Evolutionary conservation across 2,113 vertebrate genomes (phyloP), one percentile per base, ranked within the genome.

Genomic region (Notothenia coriiceps): DNA sequence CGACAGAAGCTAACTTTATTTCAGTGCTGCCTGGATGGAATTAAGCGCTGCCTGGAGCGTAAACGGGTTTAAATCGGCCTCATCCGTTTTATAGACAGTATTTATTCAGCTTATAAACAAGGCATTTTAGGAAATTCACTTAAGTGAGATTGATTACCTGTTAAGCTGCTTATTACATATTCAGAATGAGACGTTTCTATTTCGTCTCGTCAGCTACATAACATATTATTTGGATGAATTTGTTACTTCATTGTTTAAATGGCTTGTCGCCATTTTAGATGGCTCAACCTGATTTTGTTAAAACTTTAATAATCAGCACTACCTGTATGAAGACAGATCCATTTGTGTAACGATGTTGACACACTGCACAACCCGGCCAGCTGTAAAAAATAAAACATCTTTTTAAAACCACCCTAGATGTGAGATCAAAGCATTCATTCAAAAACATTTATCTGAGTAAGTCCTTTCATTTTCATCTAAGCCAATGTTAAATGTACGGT

Each of bases 31-130:
- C 59, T 35, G 49, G 9, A 54, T 6, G 60, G 6, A 49, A n/a
- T 10, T 17, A 2, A 54, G 17, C 10, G 47, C 75, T 71, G 25
- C 64, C 15, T 33, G 46, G 22, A 70, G 56, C 22, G 0, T 20
- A 62, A 62, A 10, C 35, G 12, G 60, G 60, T 69, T 76, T 10
- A 64, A 61, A 51, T 61, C 22, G 51, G 25, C 47, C 59, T 59
- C 33, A 13, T 51, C 17, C 13, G 5, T 44, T 70, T 20, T 69
- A 1, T 40, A 15, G 17, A 8, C n/a, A 12, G 9, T 13, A 44
- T 67, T 52, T 29, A 11, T n/a, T 47, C 12, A 47, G 11, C 17
- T 51, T 18, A 22, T 35, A 14, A 50, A n/a, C 17, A 15, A 60
- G 4, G 10, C 43, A 46, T 49, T n/a, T 33, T 13, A 47, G 9